phyloP scores from a whole-genome alignment of 2,797 vertebrate species.

The Hoplostethus atlanticus region DNA sequence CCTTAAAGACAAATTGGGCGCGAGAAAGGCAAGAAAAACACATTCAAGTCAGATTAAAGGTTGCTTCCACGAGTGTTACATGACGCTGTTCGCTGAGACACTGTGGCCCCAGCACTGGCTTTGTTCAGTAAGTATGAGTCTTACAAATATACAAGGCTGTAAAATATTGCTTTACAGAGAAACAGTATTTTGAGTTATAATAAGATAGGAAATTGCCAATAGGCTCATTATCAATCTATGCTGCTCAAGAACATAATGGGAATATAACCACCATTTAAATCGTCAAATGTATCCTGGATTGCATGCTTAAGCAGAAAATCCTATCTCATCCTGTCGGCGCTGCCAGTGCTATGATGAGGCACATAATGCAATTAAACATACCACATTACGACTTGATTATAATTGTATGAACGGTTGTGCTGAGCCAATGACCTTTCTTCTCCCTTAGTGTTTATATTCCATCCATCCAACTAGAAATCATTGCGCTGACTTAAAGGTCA shows the following conservation, averaged over 20 bases:
- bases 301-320: background rate
- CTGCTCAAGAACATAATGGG: background rate
- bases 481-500: conserved; percentile 59
- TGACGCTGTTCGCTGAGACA: conserved; percentile 11
- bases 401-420: conserved; percentile 40
- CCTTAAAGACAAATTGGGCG: conserved; percentile 36
- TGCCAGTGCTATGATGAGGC: background rate
- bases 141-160: background rate
- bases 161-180: background rate
- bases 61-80: background rate
- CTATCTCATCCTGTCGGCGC: background rate
- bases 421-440: conserved; percentile 49
- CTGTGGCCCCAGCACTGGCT: background rate
- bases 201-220: no score
- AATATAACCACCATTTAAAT: background rate
- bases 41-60: conserved; percentile 26
- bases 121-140: background rate
- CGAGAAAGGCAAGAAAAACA: conserved; percentile 20
- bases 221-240: background rate
- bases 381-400: conserved; percentile 41
- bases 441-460: conserved; percentile 39
- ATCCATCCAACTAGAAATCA: conserved; percentile 53
- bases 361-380: conserved; percentile 27
- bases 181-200: no score
- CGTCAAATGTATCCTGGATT: no score